Base-by-base conservation (phyloP, 2,888 invertebrate species). In the Amitus sp. region DNA sequence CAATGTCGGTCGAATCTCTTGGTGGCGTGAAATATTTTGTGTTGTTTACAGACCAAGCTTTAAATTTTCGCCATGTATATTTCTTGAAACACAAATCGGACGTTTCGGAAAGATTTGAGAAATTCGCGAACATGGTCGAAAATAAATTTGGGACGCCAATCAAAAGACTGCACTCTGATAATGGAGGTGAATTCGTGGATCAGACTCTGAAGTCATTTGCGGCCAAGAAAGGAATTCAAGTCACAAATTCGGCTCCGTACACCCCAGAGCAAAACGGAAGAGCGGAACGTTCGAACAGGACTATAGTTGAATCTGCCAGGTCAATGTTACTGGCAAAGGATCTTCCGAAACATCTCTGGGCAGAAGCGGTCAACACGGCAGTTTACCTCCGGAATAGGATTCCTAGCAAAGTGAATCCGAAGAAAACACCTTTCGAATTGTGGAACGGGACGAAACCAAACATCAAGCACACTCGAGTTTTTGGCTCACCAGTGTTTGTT, bases 351-450 rank as follows among this genome's bases (percentile, higher is more conserved):
- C 19, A 18, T 43, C 43, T 53, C 2, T 73, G 71, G 71, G 68
- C 67, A 27, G 73, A 70, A 45, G 50, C 69, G 30, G 62, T 68
- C 1, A 62, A 34, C 20, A 62, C 64, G 43, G 70, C 70, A n/a
- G 37, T 54, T 15, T 71, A 69, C 40, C 42, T 71, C 15, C 30
- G 70, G 12, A 71, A 73, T 37, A 39, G 66, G 52, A 71, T 70
- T n/a, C 68, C 68, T 19, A 68, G 65, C 42, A 68, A 73, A 13
- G 57, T 56, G 27, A 51, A 64, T 46, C 48, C 60, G 30, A 68
- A 58, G 17, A 65, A 59, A 30, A 70, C 66, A 47, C 73, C 74
- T 2, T 71, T 62, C 43, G 72, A 75, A 48, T 17, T 75, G 2
- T 74, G 72, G 71, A 63, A 65, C 19, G 66, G 64, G 9, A 65